Evolutionary conservation across 2,888 invertebrate genomes (phyloP).

Genomic region (Allophyes oxyacanthae): DNA sequence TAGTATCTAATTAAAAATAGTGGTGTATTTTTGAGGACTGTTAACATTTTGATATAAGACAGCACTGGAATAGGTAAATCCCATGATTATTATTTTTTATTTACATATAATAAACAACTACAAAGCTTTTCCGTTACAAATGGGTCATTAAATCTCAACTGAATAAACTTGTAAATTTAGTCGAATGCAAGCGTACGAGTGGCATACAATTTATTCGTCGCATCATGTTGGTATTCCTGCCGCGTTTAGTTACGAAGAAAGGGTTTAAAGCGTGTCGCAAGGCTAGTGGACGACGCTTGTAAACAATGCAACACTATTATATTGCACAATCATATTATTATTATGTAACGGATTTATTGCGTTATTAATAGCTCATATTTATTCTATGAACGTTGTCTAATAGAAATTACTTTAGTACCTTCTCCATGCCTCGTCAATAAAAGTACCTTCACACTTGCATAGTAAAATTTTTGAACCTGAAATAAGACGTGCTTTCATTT

Average conservation of each 20-base stretch:
- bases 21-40: no score
- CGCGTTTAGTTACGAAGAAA: slow-evolving; percentile 61
- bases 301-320: slow-evolving; percentile 46
- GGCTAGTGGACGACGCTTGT: slow-evolving; percentile 34
- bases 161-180: slow-evolving; percentile 36
- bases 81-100: no score
- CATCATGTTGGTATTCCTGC: slow-evolving; percentile 57
- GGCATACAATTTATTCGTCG: slow-evolving; percentile 12
- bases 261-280: slow-evolving; percentile 55
- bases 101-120: no score
- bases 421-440: no score
- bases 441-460: no score
- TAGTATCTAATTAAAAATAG: no score
- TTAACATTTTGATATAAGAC: no score
- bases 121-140: no score
- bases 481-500: no score
- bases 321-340: slow-evolving; percentile 46
- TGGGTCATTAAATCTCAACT: background rate
- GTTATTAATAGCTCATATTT: slow-evolving; percentile 31
- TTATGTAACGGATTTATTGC: slow-evolving; percentile 42
- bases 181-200: slow-evolving; percentile 18
- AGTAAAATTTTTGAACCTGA: no score
- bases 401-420: slow-evolving; percentile 9
- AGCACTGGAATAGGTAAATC: no score
- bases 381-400: slow-evolving; percentile 12